Evolutionary conservation across 1,140 invertebrate genomes (phyloP), one percentile per base, ranked within the genome.

Genomic region (Cydia fagiglandana): DNA sequence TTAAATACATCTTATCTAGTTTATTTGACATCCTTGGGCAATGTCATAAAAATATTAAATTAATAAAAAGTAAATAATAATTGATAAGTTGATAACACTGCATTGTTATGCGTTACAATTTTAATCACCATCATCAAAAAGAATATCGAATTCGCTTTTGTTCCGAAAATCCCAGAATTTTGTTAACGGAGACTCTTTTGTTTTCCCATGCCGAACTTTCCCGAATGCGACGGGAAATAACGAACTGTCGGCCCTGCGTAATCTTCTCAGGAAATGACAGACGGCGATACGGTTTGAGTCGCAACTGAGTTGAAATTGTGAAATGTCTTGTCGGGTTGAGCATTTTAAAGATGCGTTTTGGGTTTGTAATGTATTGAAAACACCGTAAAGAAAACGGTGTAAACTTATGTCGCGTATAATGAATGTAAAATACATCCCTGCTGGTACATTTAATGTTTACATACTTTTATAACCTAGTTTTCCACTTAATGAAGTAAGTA

Each of bases 231-330:
- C 20, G 56, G 7, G 20, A n/a, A 61, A 61, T 53, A 61, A 61
- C 56, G 56, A 61, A 61, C 56, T 61, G 56, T 61, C 56, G 56
- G 53, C 56, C 20, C 56, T 10, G 5, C 56, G 56, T 24, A 61
- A 61, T 61, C 56, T 61, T 61, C 17, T 9, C 53, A 56, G 53
- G 53, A 56, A 56, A 17, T 61, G 56, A 61, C 56, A 61, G 56
- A 61, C 56, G 56, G 10, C 56, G 56, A 61, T 61, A 61, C 10
- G 56, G 20, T 61, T 61, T 61, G 56, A 61, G 20, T 12, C 56
- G 53, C 15, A 5, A 56, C 20, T 61, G n/a, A 61, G 20, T 61
- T 24, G 56, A 61, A 61, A 61, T 61, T 61, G 56, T 24, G 56
- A 61, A 61, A 61, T 61, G 20, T 61, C 56, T 24, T 61, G 56